Evolutionary conservation across 2,797 vertebrate species (phyloP), one percentile per base, ranked within the genome.

Genomic region (Helostoma temminkii): DNA sequence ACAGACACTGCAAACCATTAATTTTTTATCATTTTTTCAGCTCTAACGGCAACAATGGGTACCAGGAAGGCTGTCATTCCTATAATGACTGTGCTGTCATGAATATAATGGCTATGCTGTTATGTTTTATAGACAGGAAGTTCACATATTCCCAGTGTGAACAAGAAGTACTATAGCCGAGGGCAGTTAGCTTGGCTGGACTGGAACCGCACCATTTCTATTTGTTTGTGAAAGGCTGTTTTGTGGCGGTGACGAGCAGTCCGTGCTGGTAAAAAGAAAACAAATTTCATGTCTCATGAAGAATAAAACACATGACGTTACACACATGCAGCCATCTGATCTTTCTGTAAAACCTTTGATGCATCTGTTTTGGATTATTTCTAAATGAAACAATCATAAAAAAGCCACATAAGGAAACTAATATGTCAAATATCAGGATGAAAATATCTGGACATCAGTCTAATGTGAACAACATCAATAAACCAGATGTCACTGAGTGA

Each of bases 21-120:
- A 84, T 82, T 42, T 86, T 82, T 42, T n/a, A 42, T 42, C 41
- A 42, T 19, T 42, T 42, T 42, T 72, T 82, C 62, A 83, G 68
- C 83, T 67, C 55, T 73, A 87, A 84, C 76, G 54, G 85, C 66
- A 83, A 86, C 83, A 88, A 87, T 78, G 76, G 75, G 64, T 28
- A 83, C 68, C 39, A 1, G 77, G 74, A 87, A 76, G 52, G 65
- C 82, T 84, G 84, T 85, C 88, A 68, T 81, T 87, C 85, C 80
- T 74, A 28, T 87, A 89, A 90, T 86, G 80, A 87, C 78, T 66
- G 81, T 52, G 88, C 81, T 85, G 83, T 88, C 86, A 81, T 82
- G 79, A 89, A 73, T 78, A 85, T 89, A 88, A 91, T 84, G 78
- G 79, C 63, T 65, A 9, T 36, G 77, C 81, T 78, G 83, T 86